Base-by-base conservation (phyloP, 2,888 invertebrate genomes). In the Drosophila meridiana region DNA sequence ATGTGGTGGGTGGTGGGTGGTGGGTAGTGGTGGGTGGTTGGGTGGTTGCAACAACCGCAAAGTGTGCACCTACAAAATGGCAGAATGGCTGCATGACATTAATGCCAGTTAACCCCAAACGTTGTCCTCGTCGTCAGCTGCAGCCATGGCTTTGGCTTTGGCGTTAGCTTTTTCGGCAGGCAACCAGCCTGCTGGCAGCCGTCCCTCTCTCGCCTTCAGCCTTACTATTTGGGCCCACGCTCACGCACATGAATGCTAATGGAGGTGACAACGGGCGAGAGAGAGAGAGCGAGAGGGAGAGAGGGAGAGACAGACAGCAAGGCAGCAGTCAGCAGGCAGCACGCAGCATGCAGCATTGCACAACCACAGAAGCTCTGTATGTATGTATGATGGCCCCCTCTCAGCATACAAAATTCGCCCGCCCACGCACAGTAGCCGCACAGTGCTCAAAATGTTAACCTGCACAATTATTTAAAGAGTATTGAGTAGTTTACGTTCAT, bases 41-140 rank as follows among this genome's bases (percentile, higher is more conserved):
- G 56, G 62, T 56, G 36, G 40, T 58, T 72, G 79, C 78, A 78
- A 57, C 62, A 80, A 73, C 86, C 86, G 69, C 82, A 81, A 81
- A 81, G 74, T 81, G 82, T 60, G 78, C 85, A 84, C 72, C 87
- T 76, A 75, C 74, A 71, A 70, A 87, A 76, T 76, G 73, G 47
- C 80, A 76, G 82, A 69, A 83, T 74, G 82, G 57, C 81, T 73
- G 89, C 72, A 73, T 90, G 85, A 84, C 90, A 85, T 85, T 85
- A 85, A 90, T 85, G 90, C 85, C 90, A 90, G 87, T 90, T 85
- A 90, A 85, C 87, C 89, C 90, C 89, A 78, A 85, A 83, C 82
- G 89, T 80, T 81, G 87, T 77, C 61, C 73, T 74, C 81, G 72
- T 80, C 71, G 73, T 82, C 83, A 85, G 76, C 83, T 74, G 89